phyloP scores from a whole-genome alignment of 2,888 invertebrate genomes.

The Phaonia tiefii region DNA sequence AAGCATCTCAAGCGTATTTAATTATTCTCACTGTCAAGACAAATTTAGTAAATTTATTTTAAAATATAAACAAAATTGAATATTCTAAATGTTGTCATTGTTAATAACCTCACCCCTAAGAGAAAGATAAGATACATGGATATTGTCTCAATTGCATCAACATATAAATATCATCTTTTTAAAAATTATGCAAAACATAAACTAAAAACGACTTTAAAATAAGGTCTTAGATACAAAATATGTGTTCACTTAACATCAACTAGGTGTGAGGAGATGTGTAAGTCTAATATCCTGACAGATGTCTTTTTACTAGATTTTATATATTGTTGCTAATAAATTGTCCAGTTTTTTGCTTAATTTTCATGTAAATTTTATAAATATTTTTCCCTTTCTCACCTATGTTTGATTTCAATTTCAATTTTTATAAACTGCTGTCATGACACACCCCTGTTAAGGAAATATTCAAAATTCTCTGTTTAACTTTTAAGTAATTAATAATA shows the following conservation, averaged over 20 bases:
- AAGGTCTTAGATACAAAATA: too few species aligned
- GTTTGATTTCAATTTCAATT: constrained; percentile 13
- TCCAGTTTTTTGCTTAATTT: not conserved
- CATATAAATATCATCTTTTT: too few species aligned
- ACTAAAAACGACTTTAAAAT: too few species aligned
- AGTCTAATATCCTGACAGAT: too few species aligned
- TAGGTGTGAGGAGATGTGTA: too few species aligned
- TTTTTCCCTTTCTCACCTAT: too few species aligned
- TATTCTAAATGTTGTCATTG: too few species aligned
- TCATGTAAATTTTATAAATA: not conserved
- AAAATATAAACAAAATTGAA: not conserved
- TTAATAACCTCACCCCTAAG: too few species aligned
- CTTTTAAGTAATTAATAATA: not conserved
- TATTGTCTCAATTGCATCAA: too few species aligned
- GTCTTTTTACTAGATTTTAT: not conserved
- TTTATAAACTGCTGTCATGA: constrained; percentile 14
- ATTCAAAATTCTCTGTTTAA: not conserved
- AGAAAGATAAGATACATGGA: too few species aligned
- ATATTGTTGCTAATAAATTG: constrained; percentile 10
- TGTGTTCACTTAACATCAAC: too few species aligned
- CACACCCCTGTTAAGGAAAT: constrained; percentile 52
- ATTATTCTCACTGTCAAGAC: not conserved
- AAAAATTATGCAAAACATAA: too few species aligned
- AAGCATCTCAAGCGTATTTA: not conserved
- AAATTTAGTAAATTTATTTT: not conserved